These are phyloP conservation scores for Branchipolynoe longqiensis DNA, from an alignment of 2,888 invertebrate species.

Conservation along the genomic window DNA sequence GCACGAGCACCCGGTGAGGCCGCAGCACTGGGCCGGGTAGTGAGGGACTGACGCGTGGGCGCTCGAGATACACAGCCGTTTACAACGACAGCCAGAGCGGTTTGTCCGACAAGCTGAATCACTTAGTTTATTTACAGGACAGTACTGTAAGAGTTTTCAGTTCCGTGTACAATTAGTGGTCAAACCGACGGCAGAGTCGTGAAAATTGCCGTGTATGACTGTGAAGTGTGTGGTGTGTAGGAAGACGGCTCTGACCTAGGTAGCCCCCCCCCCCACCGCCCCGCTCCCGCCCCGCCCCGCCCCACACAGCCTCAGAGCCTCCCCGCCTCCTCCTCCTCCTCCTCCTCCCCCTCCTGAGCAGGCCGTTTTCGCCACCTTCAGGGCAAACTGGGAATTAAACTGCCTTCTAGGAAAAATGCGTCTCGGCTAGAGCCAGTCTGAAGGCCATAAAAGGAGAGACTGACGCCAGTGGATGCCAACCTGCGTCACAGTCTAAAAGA, in stretches of 20 bases:
- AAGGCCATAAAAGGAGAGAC: constrained; percentile 41
- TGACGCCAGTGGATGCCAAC: constrained; percentile 7
- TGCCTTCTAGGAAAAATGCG: neutral
- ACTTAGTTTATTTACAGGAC: neutral
- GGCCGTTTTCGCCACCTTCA: constrained; percentile 23
- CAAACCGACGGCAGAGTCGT: constrained; percentile 18
- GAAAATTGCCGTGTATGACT: constrained; percentile 27
- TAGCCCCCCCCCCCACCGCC: neutral
- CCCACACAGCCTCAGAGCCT: neutral
- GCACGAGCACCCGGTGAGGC: neutral
- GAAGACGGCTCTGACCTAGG: neutral
- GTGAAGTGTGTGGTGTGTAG: neutral
- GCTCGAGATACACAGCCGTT: constrained; percentile 15
- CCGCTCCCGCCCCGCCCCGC: too few relatives aligned
- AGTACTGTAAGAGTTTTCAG: constrained; percentile 8
- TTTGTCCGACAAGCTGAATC: neutral
- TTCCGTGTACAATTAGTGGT: neutral
- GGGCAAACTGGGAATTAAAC: constrained; percentile 28
- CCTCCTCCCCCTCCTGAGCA: too few relatives aligned
- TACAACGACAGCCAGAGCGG: constrained; percentile 5
- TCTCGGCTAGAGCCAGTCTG: neutral
- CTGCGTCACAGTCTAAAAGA: constrained; percentile 24
- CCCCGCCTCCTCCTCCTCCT: too few relatives aligned
- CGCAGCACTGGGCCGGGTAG: neutral
- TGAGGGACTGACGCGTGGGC: neutral